A percentile compares a stretch with the other conserved stretches of the same genome.
Evolutionary conservation across 2,888 invertebrate species (phyloP).

Genomic region (Tholera decimalis): DNA sequence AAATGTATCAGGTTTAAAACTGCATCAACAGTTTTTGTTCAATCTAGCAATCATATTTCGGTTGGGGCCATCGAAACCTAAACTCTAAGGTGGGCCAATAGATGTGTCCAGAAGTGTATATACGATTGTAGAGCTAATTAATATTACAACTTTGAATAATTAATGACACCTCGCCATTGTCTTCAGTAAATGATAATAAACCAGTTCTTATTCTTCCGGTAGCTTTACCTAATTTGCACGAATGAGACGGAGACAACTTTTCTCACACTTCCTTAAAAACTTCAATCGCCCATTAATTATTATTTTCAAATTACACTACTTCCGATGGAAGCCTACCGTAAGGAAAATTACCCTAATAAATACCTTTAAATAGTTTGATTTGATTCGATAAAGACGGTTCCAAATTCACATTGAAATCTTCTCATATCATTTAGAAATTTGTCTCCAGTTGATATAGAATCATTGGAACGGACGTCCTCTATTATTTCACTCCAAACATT

Average conservation of each 20-base stretch:
- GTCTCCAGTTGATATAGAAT: constrained; percentile 60
- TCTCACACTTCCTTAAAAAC: constrained; percentile 5
- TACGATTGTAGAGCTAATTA: too few species aligned
- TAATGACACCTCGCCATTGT: background rate
- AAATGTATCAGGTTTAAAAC: too few species aligned
- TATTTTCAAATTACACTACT: constrained; percentile 40
- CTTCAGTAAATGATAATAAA: background rate
- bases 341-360: constrained; percentile 61
- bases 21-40: too few species aligned
- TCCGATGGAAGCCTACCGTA: constrained; percentile 48
- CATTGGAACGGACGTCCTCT: constrained; percentile 83
- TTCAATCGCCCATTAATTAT: constrained; percentile 33
- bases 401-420: constrained; percentile 63
- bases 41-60: too few species aligned
- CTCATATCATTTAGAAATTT: constrained; percentile 64
- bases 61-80: too few species aligned
- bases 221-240: background rate
- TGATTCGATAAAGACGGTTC: constrained; percentile 52
- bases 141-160: background rate
- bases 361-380: constrained; percentile 57
- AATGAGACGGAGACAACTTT: constrained; percentile 12
- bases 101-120: too few species aligned
- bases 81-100: too few species aligned
- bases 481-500: constrained; percentile 75
- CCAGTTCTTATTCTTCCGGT: background rate